Percentiles rank a stretch among this genome's conserved stretches.
phyloP scores from a whole-genome alignment of 30 jellyfish, hydroid and myxozoan species.

The Catostylus mosaicus region DNA sequence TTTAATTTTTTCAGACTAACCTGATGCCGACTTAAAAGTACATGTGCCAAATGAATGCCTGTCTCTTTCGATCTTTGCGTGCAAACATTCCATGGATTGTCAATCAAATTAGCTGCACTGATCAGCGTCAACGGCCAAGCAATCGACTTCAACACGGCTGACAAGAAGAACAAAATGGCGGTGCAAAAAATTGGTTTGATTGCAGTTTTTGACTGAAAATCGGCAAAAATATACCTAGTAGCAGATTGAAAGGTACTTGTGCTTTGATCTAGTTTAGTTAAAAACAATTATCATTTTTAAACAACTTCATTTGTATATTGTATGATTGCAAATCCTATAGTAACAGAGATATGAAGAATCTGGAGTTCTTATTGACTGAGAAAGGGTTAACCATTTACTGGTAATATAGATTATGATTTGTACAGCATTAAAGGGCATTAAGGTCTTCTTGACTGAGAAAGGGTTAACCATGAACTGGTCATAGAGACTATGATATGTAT shows the following conservation, averaged over 20 bases:
- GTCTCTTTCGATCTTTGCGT: slow-evolving; percentile 62
- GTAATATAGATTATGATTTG: background rate
- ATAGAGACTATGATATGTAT: background rate
- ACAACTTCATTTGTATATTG: no score
- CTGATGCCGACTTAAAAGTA: slow-evolving; percentile 66
- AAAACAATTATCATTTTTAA: no score
- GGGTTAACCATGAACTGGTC: background rate
- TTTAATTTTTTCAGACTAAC: slow-evolving; percentile 4
- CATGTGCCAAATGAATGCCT: slow-evolving; percentile 68
- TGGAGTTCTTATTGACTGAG: background rate
- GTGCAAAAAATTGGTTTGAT: no score
- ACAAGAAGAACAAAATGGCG: background rate
- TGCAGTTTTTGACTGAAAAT: no score
- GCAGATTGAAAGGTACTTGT: no score
- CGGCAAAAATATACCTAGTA: no score
- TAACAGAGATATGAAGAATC: background rate
- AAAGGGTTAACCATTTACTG: background rate
- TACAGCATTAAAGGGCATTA: background rate
- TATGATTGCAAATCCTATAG: no score
- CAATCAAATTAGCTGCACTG: slow-evolving; percentile 61
- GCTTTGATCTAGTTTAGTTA: no score
- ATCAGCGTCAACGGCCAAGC: slow-evolving; percentile 73
- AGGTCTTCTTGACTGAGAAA: background rate
- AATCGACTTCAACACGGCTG: slow-evolving; percentile 64
- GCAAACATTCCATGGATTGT: slow-evolving; percentile 76